phyloP scores from a whole-genome alignment of 2,113 vertebrate species.

The Harpagus bidentatus region DNA sequence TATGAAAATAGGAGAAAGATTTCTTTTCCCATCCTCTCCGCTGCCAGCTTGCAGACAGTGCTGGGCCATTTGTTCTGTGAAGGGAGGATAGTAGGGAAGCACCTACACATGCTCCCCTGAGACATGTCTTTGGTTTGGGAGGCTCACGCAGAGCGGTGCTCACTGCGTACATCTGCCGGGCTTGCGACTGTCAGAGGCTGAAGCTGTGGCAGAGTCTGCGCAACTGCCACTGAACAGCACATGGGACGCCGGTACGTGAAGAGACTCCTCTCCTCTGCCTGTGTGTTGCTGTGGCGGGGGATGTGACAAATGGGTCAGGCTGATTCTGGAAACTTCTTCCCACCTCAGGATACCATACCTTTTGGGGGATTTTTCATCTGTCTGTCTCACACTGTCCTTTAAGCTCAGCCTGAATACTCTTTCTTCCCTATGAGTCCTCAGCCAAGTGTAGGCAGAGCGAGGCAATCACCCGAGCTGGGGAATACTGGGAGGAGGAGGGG shows the following conservation, averaged over 20 bases:
- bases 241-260: accelerated
- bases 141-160: background rate
- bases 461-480: background rate
- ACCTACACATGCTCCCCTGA: background rate
- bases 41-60: background rate
- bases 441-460: background rate
- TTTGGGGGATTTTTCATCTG: background rate
- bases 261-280: background rate
- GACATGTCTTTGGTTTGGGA: background rate
- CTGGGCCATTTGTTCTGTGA: background rate
- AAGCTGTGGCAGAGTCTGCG: background rate
- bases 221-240: background rate
- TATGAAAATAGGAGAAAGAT: background rate
- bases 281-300: background rate
- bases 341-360: background rate
- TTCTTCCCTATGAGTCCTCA: background rate
- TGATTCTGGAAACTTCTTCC: background rate
- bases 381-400: background rate
- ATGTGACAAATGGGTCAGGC: background rate
- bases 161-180: background rate
- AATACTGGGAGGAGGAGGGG: background rate
- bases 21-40: background rate
- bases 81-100: background rate
- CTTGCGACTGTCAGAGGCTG: accelerated
- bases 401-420: background rate